These are phyloP conservation scores for Rhinolophus sinicus DNA, from an alignment of 2,113 vertebrate genomes.

Conservation along the genomic window DNA sequence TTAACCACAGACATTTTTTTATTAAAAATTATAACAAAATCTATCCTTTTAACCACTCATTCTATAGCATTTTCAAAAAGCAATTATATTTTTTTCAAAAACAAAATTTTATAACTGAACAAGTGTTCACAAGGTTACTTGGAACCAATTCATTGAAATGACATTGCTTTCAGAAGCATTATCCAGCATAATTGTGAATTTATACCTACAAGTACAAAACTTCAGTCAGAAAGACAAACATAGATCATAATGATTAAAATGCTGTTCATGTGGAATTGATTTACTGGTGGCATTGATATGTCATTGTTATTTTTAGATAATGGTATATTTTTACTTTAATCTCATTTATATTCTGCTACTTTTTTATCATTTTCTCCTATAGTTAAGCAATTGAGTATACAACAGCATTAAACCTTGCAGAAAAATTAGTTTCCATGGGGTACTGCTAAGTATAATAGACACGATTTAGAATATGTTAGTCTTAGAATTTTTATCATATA, in stretches of 20 bases:
- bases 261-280: neutral
- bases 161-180: conserved; percentile 63
- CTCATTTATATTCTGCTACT: conserved; percentile 69
- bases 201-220: conserved; percentile 50
- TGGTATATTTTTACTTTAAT: conserved; percentile 58
- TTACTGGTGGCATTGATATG: conserved; percentile 41
- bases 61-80: neutral
- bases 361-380: conserved; percentile 55
- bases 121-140: conserved; percentile 58
- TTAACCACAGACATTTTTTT: neutral
- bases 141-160: conserved; percentile 61
- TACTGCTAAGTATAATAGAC: conserved; percentile 14
- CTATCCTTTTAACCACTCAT: neutral
- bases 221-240: neutral
- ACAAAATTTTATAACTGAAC: conserved; percentile 13
- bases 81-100: neutral
- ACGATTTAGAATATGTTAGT: conserved; percentile 57
- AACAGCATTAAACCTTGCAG: conserved; percentile 44
- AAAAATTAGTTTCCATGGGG: conserved; percentile 59
- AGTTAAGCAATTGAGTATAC: conserved; percentile 37
- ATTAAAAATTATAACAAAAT: neutral
- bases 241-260: conserved; percentile 33
- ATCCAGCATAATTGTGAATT: conserved; percentile 63
- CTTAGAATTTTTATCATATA: conserved; percentile 16
- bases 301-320: conserved; percentile 50